Evolutionary conservation across 2,113 vertebrate species (phyloP).

Genomic region (Tachycineta bicolor): DNA sequence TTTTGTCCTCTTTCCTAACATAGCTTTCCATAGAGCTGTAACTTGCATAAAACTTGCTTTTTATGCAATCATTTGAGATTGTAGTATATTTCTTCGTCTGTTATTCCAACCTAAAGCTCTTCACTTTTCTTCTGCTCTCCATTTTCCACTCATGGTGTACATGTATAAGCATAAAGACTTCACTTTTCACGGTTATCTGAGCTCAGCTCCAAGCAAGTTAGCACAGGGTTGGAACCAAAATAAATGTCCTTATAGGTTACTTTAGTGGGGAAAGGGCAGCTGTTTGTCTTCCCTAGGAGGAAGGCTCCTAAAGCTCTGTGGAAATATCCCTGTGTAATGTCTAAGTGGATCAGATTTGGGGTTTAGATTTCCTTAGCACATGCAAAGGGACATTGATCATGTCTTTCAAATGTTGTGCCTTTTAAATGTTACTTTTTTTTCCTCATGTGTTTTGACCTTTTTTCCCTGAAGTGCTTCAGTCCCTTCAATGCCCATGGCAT

Average conservation of each 20-base stretch:
- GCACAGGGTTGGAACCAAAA: neutral
- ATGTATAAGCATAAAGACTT: neutral
- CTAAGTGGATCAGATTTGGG: neutral
- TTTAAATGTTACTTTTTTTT: neutral
- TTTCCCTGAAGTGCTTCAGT: neutral
- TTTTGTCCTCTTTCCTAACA: neutral
- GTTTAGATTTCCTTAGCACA: neutral
- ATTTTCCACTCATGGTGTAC: neutral
- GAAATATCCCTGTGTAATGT: neutral
- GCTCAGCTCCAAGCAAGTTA: neutral
- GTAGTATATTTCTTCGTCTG: neutral
- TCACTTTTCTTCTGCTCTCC: neutral
- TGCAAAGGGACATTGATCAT: neutral
- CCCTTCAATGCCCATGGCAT: neutral
- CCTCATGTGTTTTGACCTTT: neutral
- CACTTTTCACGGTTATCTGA: neutral
- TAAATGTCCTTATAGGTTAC: neutral
- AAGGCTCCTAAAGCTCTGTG: neutral
- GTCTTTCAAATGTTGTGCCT: neutral
- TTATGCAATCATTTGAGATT: neutral
- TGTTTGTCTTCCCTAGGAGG: neutral
- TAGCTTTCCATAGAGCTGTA: neutral
- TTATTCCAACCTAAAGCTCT: neutral
- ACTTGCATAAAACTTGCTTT: neutral
- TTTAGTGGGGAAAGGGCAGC: neutral